Conservation (phyloP, 1,140 invertebrate species). For the Octopus sinensis region DNA sequence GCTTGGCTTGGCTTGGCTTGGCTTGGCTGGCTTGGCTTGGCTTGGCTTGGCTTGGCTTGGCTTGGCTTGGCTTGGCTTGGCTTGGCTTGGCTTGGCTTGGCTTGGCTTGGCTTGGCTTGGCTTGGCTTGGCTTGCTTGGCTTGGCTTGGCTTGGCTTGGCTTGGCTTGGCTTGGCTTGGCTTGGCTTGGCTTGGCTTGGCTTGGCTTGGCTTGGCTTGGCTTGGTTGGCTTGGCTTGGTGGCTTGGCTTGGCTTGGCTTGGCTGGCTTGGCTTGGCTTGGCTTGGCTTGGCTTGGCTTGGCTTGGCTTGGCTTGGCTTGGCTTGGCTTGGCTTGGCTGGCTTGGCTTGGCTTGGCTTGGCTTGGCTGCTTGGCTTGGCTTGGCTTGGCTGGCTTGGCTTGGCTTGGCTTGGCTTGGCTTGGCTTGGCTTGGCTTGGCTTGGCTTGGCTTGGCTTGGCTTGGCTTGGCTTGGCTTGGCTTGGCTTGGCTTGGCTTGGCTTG, state of each 20-base stretch:
- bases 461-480: conserved; percentile 22
- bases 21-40: too few relatives aligned
- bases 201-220: conserved; percentile 16
- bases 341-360: not conserved
- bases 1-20: not conserved
- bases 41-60: not conserved
- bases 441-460: conserved; percentile 22
- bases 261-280: conserved; percentile 19
- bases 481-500: conserved; percentile 22
- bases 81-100: conserved; percentile 17
- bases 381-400: conserved; percentile 15
- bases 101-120: conserved; percentile 18
- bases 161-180: conserved; percentile 24
- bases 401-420: conserved; percentile 24
- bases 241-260: not conserved
- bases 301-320: conserved; percentile 20
- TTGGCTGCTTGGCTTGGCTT: too few relatives aligned
- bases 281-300: conserved; percentile 23
- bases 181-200: conserved; percentile 21
- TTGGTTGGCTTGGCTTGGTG: too few relatives aligned
- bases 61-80: conserved; percentile 20
- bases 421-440: conserved; percentile 23
- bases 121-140: not conserved
- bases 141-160: too few relatives aligned
- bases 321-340: conserved; percentile 4